Percentiles rank a stretch among this genome's conserved stretches.
These are phyloP conservation scores for Heloderma charlesbogerti DNA, from an alignment of 2,113 vertebrate genomes.

Conservation along the genomic window DNA sequence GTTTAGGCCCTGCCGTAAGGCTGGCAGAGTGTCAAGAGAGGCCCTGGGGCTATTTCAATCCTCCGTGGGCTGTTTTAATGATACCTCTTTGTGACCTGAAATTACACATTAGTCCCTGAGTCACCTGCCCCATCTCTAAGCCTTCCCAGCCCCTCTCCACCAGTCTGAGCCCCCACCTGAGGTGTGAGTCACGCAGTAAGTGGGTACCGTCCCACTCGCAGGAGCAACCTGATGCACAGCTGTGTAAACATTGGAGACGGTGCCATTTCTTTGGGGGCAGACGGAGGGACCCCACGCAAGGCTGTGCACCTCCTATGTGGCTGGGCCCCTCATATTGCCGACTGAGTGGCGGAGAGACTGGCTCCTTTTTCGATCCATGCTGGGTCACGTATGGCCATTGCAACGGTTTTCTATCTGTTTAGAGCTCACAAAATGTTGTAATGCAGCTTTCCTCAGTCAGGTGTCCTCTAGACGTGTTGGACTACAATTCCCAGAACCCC, in stretches of 20 bases:
- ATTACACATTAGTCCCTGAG: conserved; percentile 13
- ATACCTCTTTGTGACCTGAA: conserved; percentile 24
- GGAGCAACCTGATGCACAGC: neutral
- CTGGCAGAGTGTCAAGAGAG: neutral
- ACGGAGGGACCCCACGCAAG: no score
- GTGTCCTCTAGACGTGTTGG: no score
- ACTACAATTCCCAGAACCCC: no score
- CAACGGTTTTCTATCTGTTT: neutral
- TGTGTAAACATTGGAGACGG: neutral
- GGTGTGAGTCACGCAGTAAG: conserved; percentile 7
- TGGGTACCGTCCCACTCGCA: neutral
- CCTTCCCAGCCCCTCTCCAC: neutral
- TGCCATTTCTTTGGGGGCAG: neutral
- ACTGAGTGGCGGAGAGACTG: no score
- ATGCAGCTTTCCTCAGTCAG: neutral
- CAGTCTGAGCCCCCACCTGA: neutral
- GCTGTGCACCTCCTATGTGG: neutral
- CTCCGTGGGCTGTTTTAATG: conserved; percentile 30
- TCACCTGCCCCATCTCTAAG: conserved; percentile 20
- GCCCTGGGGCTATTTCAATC: conserved; percentile 25
- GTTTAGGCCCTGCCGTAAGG: neutral
- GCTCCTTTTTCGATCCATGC: neutral
- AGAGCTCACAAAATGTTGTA: no score
- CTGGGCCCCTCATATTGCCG: neutral
- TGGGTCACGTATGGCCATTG: neutral